Conservation (phyloP, 2,888 invertebrate genomes). For the Scaptomyza tumidula region DNA sequence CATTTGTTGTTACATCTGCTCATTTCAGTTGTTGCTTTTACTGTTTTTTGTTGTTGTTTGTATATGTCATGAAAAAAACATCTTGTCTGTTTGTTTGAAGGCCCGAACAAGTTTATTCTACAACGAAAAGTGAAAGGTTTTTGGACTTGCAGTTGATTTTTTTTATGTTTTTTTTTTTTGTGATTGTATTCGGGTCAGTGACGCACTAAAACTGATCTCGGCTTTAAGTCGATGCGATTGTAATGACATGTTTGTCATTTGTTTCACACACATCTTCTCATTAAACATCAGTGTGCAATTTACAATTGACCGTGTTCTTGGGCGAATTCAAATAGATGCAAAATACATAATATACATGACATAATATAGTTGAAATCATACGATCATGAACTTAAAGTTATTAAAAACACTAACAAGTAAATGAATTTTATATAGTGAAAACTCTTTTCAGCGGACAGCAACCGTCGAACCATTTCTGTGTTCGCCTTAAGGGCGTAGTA, state of each 20-base stretch:
- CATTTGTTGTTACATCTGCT: slow-evolving; percentile 64
- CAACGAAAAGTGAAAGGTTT: slow-evolving; percentile 73
- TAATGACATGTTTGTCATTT: no score
- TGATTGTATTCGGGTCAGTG: slow-evolving; percentile 69
- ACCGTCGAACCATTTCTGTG: no score
- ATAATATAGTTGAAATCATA: no score
- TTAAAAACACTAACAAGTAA: not conserved
- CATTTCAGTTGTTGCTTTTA: slow-evolving; percentile 15
- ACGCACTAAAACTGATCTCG: slow-evolving; percentile 66
- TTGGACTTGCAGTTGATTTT: slow-evolving; percentile 33
- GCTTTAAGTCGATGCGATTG: slow-evolving; percentile 25
- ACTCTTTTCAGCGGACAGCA: no score
- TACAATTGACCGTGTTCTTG: not conserved
- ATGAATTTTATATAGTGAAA: not conserved
- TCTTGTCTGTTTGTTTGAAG: slow-evolving; percentile 56
- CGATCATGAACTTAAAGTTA: not conserved
- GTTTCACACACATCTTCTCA: slow-evolving; percentile 16
- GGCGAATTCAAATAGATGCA: not conserved
- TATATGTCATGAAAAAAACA: slow-evolving; percentile 72
- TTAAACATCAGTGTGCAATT: slow-evolving; percentile 5
- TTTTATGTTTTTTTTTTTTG: slow-evolving; percentile 9
- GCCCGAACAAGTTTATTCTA: slow-evolving; percentile 75
- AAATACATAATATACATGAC: not conserved
- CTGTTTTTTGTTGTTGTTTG: slow-evolving; percentile 28
- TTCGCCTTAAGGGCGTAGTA: no score